Base-by-base conservation (phyloP, 2,888 invertebrate genomes). In the Tineola bisselliella region DNA sequence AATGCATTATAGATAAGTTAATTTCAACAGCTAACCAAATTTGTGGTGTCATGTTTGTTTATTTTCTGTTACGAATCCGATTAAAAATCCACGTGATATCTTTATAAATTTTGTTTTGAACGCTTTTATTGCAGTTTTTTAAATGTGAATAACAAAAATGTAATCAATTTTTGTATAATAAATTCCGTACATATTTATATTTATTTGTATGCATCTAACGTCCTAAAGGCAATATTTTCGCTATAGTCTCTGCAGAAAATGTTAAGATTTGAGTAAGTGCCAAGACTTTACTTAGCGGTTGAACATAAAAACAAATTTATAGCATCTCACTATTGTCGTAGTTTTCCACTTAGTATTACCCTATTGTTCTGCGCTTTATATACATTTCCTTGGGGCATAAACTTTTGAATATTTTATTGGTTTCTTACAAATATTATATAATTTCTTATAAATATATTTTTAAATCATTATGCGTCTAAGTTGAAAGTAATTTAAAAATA, bases 281-380 rank as follows among this genome's bases (percentile, higher is more conserved):
- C 58, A 58, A 58, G 33, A 13, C 5, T 58, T 33, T 33, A 58
- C 58, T 58, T 58, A 58, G 58, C 33, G 58, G 5, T 30, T 3
- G 15, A 25, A 31, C 19, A 58, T 58, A 58, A 58, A 56, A 33
- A 58, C 33, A 58, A 58, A 58, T 58, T 58, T 58, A 58, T 58
- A 3, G 33, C 31, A 33, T 31, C 58, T 56, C 6, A 18, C 18
- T 48, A 18, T 48, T 54, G 25, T 25, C 25, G 54, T 54, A 54
- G 54, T 54, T 54, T 48, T 25, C 17, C 18, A 25, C 48, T 48
- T 15, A 38, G 10, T 10, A 38, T 48, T 48, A 48, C 18, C 48
- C 38, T 25, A 11, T 25, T 18, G 54, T 54, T 25, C 52, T 54
- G 12, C 12, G 54, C n/a, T 19, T 8, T 48, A 48, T 25, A 25